A percentile compares a stretch with the other conserved stretches of the same genome.
Evolutionary conservation across 2,113 vertebrate species (phyloP).

Genomic region (Psilopogon haemacephalus): DNA sequence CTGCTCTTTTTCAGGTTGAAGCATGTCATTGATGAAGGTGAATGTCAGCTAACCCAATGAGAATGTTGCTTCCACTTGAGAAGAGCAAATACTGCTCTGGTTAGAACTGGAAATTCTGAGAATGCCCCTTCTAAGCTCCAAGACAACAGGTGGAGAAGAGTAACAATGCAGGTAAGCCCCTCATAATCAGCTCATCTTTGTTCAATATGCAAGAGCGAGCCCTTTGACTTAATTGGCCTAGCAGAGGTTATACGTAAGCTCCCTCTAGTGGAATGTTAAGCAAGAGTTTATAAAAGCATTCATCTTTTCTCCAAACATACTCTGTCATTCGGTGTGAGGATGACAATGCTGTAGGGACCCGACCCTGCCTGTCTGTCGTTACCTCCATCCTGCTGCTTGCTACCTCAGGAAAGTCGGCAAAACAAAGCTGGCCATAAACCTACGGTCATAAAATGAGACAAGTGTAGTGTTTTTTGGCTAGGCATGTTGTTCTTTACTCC

Average conservation of each 20-base stretch:
- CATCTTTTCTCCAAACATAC: neutral
- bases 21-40: neutral
- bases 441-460: neutral
- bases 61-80: neutral
- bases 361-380: neutral
- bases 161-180: neutral
- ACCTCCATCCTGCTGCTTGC: neutral
- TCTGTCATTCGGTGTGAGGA: neutral
- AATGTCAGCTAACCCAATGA: neutral
- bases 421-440: neutral
- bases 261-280: conserved; percentile 60
- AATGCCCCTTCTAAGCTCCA: neutral
- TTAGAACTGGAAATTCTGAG: neutral
- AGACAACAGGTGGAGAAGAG: neutral
- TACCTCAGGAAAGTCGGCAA: neutral
- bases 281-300: neutral
- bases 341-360: neutral
- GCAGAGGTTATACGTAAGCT: conserved; percentile 57
- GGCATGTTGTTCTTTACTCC: neutral
- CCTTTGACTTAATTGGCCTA: conserved; percentile 8
- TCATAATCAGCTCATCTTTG: neutral
- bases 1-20: neutral
- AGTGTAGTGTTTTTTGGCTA: neutral
- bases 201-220: conserved; percentile 1
- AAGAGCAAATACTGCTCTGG: neutral